Base-by-base conservation (phyloP, 2,113 vertebrate species). In the Saiga tatarica region DNA sequence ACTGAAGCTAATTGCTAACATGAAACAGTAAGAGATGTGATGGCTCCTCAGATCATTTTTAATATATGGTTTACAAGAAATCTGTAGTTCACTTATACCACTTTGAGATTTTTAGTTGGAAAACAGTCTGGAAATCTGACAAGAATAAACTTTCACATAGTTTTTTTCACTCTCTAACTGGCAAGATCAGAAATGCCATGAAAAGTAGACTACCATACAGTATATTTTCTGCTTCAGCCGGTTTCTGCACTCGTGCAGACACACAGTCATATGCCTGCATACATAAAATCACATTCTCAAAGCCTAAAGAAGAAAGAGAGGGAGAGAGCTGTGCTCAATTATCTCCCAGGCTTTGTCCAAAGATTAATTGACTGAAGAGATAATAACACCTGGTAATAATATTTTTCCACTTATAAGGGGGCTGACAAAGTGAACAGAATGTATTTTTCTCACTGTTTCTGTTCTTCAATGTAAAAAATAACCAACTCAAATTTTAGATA, bases 101-200 rank as follows among this genome's bases (percentile, higher is more conserved):
- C 64, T 74, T 84, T n/a, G 12, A 89, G 45, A 94, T 59, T 52
- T 96, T 59, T 79, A 84, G 59, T 86, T 96, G 78, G 53, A 95
- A 96, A 84, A 74, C 25, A 94, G 47, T 90, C 53, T 96, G 87
- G 71, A 97, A 92, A 93, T 96, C 50, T 96, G 87, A 97, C 76
- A 93, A 55, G 55, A 94, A 74, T 78, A 90, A 89, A 87, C 62
- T 96, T 86, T 52, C 90, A 92, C n/a, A 86, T 16, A 50, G 28
- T 79, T 42, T 52, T 93, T 93, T 82, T 89, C 21, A 25, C 33
- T 62, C 19, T 95, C 6, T 74, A 64, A 88, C 67, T 97, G 97
- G 96, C 85, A 97, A 96, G 84, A 98, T 87, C 76, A 95, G 71
- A 98, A 97, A 97, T 96, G 67, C 39, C 92, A 89, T 42, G 85